Evolutionary conservation across 1,140 invertebrate species (phyloP), one percentile per base, ranked within the genome.

Genomic region (Drosophila kurseongensis): DNA sequence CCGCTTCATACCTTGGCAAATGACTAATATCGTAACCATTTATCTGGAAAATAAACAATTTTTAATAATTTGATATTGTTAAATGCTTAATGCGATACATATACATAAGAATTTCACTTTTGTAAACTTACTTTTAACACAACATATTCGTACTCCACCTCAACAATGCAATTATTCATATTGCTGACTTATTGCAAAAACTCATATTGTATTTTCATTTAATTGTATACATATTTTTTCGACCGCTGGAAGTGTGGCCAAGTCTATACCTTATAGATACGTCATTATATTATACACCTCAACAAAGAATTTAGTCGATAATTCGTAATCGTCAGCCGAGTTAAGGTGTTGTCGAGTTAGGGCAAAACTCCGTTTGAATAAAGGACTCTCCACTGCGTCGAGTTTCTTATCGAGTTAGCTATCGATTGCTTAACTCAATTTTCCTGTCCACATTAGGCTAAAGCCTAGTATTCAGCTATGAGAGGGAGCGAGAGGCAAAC

Each of bases 1-100:
- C 95, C 38, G 95, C 95, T 88, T 96, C 96, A 89, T 95, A 94
- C 92, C 96, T 95, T 59, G 94, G 94, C 89, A 94, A 94, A 78
- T 94, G 94, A 73, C 95, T 95, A 66, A 96, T 93, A 92, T 96
- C 96, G 78, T 94, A 94, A 58, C 96, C 95, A 93, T 96, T 96
- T 63, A 96, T 94, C 96, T 96, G 65, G 27, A 80, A 84, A 7
- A 91, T 14, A 91, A 92, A 52, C 13, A 0, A 2, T 16, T 23
- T 62, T 16, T 32, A 27, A 45, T 4, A 5, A 12, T 44, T 13
- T 7, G n/a, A 8, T 18, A 38, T 0, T 0, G 8, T 8, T 5
- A 18, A 1, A 16, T 8, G 16, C 8, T n/a, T 9, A 4, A 16
- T 3, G 16, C 8, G n/a, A 41, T 14, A 41, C 40, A 7, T 7